Base-by-base conservation (phyloP, 92 coral and sea anemone species). In the Plumapathes pennacea region DNA sequence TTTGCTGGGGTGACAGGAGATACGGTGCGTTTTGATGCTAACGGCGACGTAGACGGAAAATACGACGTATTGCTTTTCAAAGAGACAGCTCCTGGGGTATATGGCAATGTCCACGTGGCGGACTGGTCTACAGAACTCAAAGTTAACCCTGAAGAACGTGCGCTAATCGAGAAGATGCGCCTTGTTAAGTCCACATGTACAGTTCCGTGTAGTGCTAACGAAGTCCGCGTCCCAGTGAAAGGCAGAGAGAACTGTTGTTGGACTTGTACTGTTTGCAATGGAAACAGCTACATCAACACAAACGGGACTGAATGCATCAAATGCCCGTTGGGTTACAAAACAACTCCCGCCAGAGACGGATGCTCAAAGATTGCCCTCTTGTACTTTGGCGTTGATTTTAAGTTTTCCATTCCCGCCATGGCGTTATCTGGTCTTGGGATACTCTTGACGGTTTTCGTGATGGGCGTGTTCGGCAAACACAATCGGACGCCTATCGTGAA, bases 401-500 rank as follows among this genome's bases (percentile, higher is more conserved):
- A 46, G 17, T 46, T 75, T 29, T 78, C 96, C 10, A 44, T 81
- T 10, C 96, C 98, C 8, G 82, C 98, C 7, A 74, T 83, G 20
- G 60, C 60, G 17, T 68, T 92, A 17, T 76, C 98, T 15, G 85
- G 76, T 4, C 44, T 85, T 4, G 98, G 98, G 4, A 69, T 88
- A 2, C 10, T 89, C 1, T 10, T 78, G 2, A 89, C 96, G 2
- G 10, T 92, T 10, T 89, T 84, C 22, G 86, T 89, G 2, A 83
- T 76, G 30, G 37, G 57, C 5, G 77, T 92, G 55, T 74, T 92
- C 28, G 71, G 79, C 18, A 89, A 63, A 47, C 80, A 66, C 34
- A 85, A 88, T 66, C 53, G 80, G 34, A 92, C 98, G 12, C 98
- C 98, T 7, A 70, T 92, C 25, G 96, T 92, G 5, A 92, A 92